Base-by-base conservation (phyloP, 1,140 invertebrate genomes). In the Leptinotarsa defecta region DNA sequence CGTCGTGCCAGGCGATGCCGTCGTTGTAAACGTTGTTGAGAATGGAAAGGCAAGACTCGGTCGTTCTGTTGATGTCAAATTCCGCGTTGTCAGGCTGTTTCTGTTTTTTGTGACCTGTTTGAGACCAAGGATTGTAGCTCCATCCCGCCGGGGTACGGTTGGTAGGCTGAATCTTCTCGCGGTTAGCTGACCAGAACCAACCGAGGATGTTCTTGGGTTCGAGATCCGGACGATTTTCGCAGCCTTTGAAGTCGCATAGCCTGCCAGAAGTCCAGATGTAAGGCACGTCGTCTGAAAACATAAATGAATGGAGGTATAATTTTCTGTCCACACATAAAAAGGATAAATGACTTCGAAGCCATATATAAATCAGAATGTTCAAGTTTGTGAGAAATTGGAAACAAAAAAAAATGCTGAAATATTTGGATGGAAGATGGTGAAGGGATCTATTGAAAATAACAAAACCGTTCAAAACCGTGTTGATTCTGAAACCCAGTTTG, bases 181-280 rank as follows among this genome's bases (percentile, higher is more conserved):
- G 91, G 81, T 94, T 95, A 49, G 93, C 93, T 11, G 94, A 96
- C 95, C 95, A 97, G 90, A 97, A 97, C 95, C 95, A 97, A 6
- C 95, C 95, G 81, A 92, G 92, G 63, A 96, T 82, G 76, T 90
- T 91, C 84, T 96, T 94, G 48, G 95, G 95, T 84, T 96, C 94
- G 61, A 97, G 88, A 84, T 97, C 95, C 61, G 90, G 88, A 74
- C 95, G 91, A 63, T 92, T 92, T 84, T 95, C 94, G 85, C 95
- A 97, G 63, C 95, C 95, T 83, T 95, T 96, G 89, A 97, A 97
- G 88, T 97, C 95, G 83, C 95, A 97, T 48, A 96, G 89, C 78
- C 95, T 91, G 61, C 95, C 95, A 20, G 93, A 94, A 1, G 95
- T 96, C 95, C 95, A 96, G 80, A 96, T 96, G 89, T 95, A 96